Evolutionary conservation across 2,113 vertebrate genomes (phyloP).

Genomic region (Eira barbara): DNA sequence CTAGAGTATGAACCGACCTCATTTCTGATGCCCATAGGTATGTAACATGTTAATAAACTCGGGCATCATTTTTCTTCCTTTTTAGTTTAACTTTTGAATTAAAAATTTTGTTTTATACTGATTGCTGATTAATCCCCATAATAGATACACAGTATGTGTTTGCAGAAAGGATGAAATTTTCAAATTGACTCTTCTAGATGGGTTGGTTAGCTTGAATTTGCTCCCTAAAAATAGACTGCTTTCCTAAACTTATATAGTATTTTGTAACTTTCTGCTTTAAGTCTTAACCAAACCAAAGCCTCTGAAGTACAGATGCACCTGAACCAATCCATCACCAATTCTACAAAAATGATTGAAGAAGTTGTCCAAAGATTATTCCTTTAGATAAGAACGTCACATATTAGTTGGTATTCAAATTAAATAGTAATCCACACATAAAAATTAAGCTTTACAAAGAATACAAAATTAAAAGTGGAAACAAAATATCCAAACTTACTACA

Average conservation of each 20-base stretch:
- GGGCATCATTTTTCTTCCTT: background rate
- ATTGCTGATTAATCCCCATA: background rate
- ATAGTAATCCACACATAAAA: background rate
- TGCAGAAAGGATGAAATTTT: background rate
- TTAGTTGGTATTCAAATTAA: background rate
- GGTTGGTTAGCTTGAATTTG: background rate
- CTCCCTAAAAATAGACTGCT: background rate
- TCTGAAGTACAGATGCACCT: background rate
- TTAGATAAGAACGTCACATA: background rate
- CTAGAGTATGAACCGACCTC: background rate
- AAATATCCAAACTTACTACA: background rate
- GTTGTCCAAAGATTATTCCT: background rate
- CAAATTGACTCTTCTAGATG: background rate
- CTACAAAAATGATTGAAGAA: background rate
- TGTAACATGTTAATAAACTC: background rate
- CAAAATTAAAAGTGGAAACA: background rate
- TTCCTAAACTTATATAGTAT: background rate
- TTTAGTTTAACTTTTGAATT: background rate
- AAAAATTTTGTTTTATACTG: background rate
- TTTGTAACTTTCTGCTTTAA: background rate
- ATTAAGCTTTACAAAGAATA: background rate
- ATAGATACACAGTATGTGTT: background rate
- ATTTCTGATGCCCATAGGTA: background rate
- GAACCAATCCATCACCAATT: background rate
- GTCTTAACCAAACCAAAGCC: background rate